Conservation (phyloP, 2,113 vertebrate species). For the Atractosteus spatula region DNA sequence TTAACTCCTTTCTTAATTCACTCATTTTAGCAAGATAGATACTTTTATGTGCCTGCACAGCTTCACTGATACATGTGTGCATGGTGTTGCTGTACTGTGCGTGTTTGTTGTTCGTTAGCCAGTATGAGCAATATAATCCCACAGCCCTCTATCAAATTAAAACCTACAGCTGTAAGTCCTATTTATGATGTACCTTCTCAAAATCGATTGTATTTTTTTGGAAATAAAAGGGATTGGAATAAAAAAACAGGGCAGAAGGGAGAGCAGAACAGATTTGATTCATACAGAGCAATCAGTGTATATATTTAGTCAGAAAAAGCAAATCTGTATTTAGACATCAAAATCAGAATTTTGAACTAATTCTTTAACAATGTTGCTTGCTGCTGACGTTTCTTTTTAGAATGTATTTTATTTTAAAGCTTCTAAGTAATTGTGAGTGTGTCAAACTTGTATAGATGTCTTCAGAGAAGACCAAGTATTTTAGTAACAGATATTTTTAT, state of each 20-base stretch:
- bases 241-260: conserved; percentile 13
- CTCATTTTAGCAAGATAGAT: too few relatives aligned
- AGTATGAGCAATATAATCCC: conserved; percentile 24
- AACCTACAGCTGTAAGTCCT: conserved; percentile 28
- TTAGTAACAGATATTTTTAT: conserved; percentile 84
- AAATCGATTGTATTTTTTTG: conserved; percentile 19
- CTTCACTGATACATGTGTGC: too few relatives aligned
- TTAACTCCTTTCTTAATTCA: too few relatives aligned
- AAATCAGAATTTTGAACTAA: conserved; percentile 17
- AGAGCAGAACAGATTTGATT: conserved; percentile 19
- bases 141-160: conserved; percentile 43
- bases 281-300: conserved; percentile 18
- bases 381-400: conserved; percentile 52
- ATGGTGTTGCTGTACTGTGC: too few relatives aligned
- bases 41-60: too few relatives aligned
- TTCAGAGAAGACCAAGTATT: conserved; percentile 81
- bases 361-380: conserved; percentile 30
- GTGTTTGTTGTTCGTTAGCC: conserved; percentile 1
- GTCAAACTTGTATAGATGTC: conserved; percentile 75
- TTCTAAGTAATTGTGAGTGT: conserved; percentile 61
- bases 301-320: conserved; percentile 25
- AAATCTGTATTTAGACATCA: conserved; percentile 22
- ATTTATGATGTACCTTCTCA: conserved; percentile 7
- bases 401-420: conserved; percentile 73
- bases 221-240: conserved; percentile 11